Conservation (phyloP, 2,797 vertebrate genomes). For the Glyptemys insculpta region DNA sequence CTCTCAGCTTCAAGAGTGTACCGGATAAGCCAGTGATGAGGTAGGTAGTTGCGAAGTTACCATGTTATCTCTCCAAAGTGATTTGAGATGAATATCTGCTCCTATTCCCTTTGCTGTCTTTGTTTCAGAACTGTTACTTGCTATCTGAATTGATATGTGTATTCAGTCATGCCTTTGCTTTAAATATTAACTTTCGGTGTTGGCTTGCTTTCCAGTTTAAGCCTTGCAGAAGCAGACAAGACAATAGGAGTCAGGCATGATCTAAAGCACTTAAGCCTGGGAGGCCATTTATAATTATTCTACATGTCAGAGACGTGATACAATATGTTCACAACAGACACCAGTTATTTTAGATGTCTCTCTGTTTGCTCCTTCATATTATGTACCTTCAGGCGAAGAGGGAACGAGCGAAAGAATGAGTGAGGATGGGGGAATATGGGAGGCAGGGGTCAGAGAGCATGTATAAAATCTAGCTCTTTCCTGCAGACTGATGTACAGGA, state of each 20-base stretch:
- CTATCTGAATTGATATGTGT: constrained; percentile 14
- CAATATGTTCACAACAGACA: not conserved
- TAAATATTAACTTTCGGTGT: constrained; percentile 15
- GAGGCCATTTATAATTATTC: not conserved
- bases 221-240: not conserved
- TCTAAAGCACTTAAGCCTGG: not conserved
- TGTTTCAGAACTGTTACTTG: not conserved
- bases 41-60: not conserved
- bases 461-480: not conserved
- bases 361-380: not conserved
- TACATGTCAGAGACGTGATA: not conserved
- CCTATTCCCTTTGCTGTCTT: constrained; percentile 25
- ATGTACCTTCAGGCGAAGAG: not conserved
- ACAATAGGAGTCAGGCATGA: not conserved
- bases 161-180: not conserved
- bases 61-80: not conserved
- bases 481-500: not conserved
- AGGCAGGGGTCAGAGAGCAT: not conserved
- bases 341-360: not conserved
- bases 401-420: not conserved
- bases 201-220: constrained; percentile 27
- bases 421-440: too few species aligned
- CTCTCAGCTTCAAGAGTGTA: not conserved
- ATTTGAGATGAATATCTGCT: constrained; percentile 33
- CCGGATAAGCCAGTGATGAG: not conserved